Evolutionary conservation across 2,888 invertebrate genomes (phyloP), one percentile per base, ranked within the genome.

Genomic region (Ctena decussata): DNA sequence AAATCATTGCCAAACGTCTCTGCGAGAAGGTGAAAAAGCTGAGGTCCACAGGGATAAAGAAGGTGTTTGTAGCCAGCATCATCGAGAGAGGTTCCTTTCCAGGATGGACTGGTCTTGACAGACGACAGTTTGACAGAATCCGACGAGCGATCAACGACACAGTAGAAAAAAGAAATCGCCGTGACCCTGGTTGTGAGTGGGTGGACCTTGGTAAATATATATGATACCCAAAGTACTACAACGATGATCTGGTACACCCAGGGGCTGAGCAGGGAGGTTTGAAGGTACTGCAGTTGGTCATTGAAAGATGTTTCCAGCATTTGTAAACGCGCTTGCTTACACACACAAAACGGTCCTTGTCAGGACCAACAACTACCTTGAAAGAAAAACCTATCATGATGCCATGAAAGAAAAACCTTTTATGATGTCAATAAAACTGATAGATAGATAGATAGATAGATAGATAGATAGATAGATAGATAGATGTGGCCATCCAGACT

Each of bases 171-270:
- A 18, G n/a, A 11, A 6, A 11, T 41, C 53, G 53, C 24, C 21
- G 21, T 21, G 53, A 27, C 46, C 24, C 60, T 1, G 46, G 32
- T 12, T 0, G 11, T n/a, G 69, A 70, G 27, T 32, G 69, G 24
- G 72, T 72, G 15, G 49, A 79, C 49, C 53, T 79, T 0, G 72
- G 77, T 6, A 77, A 70, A 32, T 44, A 27, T 3, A n/a, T 77
- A 0, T 32, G 27, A 65, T 77, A 44, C 49, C 78, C 78, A 27
- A 49, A 49, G 27, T 72, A 79, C 72, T 79, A 72, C 35, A 72
- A 79, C 57, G 21, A 21, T 8, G 78, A 79, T 24, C 57, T 79
- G 18, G 72, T 79, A 21, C 72, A 53, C 57, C 72, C 69, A 8
- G 70, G 77, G 12, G n/a, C 1, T 15, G 15, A 24, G 21, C n/a